Conservation (phyloP, 35 echinoderm and acorn worm genomes). For the Nesometra sesokonis region DNA sequence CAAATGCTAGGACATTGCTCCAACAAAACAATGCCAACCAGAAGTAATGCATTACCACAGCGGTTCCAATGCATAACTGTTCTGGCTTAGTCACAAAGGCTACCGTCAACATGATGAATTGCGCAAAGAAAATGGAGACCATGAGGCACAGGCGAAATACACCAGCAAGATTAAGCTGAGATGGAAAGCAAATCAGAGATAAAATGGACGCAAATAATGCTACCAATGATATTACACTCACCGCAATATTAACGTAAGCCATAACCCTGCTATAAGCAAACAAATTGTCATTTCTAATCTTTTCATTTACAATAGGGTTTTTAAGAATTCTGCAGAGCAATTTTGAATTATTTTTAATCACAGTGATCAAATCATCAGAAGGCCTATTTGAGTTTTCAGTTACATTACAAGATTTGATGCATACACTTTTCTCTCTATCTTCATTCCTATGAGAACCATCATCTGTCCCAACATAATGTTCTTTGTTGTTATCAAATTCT, state of each 20-base stretch:
- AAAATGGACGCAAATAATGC: not conserved
- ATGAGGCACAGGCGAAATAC: not conserved
- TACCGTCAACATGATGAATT: not conserved
- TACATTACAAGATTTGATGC: not conserved
- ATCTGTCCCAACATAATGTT: no score
- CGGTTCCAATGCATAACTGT: not conserved
- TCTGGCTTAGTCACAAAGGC: not conserved
- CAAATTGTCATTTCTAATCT: not conserved
- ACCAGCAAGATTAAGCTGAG: not conserved
- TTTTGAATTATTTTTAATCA: not conserved
- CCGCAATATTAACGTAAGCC: not conserved
- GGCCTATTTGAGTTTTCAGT: not conserved
- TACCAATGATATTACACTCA: not conserved
- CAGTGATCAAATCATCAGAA: not conserved
- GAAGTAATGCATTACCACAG: conserved; percentile 7
- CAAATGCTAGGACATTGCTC: conserved; percentile 17
- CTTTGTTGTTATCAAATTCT: no score
- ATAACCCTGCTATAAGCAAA: not conserved
- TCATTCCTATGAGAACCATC: no score
- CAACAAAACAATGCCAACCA: conserved; percentile 7
- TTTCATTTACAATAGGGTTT: not conserved
- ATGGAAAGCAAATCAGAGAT: not conserved
- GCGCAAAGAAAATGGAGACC: not conserved
- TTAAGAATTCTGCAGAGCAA: not conserved
- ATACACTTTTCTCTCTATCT: no score